Base-by-base conservation (phyloP, 2,113 vertebrate species). In the Tachysurus fulvidraco region DNA sequence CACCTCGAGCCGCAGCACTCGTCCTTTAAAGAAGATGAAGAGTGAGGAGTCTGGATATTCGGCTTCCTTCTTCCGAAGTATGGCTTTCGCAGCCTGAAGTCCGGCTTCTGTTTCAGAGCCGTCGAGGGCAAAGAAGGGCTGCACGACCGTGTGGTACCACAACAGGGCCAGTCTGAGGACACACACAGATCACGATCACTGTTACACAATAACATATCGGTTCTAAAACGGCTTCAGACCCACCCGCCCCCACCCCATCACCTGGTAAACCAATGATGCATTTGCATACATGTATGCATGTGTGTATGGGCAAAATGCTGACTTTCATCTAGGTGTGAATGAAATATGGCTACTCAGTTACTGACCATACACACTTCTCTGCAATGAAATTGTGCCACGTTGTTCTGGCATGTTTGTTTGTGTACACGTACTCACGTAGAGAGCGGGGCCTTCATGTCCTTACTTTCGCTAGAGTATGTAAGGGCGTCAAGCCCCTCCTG, bases 391-490 rank as follows among this genome's bases (percentile, higher is more conserved):
- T 80, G 36, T 19, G 77, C 28, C n/a, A 57, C 28, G 12, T 8
- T 59, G 28, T 59, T 25, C 78, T 30, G 44, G 55, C 55, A 36
- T 86, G 25, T 13, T 46, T 86, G 52, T 86, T 46, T 86, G 52
- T 86, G 65, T 44, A 81, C 83, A 81, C 57, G 59, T 76, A 64
- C 98, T 99, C 96, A 99, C 98, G 98, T 99, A 94, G 98, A 98
- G 88, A 99, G 96, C 87, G 98, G 98, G 86, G 98, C 98, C 96
- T 99, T 99, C 98, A 99, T 99, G 96, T 99, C 98, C 94, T 97
- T 98, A 96, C 98, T 99, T 95, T 99, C 98, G 92, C 98, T 99
- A 88, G 98, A 98, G 91, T 97, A 99, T 94, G 96, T 96, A 84
- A 99, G 96, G 87, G 98, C 98, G 92, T 96, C 96, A 89, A 99